These are phyloP conservation scores for Lagorchestes hirsutus DNA, from an alignment of 2,797 vertebrate genomes.

Conservation along the genomic window DNA sequence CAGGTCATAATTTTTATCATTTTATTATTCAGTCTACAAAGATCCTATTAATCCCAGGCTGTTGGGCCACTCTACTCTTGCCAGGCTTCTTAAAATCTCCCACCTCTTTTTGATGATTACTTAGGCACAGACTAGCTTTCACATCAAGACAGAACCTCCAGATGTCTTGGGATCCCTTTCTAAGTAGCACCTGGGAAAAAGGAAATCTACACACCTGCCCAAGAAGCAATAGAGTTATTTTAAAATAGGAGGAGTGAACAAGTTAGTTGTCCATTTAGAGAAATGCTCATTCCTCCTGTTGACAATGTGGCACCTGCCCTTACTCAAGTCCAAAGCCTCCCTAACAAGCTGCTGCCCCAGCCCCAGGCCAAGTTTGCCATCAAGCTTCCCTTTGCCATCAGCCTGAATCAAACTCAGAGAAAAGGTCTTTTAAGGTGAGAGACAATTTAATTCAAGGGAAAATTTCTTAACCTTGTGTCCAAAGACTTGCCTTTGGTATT, in stretches of 20 bases:
- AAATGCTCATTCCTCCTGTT: slow-evolving; percentile 57
- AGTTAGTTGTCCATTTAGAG: slow-evolving; percentile 47
- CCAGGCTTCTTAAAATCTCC: background rate
- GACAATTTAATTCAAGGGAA: slow-evolving; percentile 54
- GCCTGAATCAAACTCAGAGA: slow-evolving; percentile 31
- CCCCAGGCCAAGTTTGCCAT: slow-evolving; percentile 4
- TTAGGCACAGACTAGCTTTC: background rate
- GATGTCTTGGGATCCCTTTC: background rate
- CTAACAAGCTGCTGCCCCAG: background rate
- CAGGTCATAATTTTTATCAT: background rate
- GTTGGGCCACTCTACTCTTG: background rate
- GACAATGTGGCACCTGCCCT: slow-evolving; percentile 56
- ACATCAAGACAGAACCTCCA: background rate
- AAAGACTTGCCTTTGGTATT: slow-evolving; percentile 47
- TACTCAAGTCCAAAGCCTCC: slow-evolving; percentile 6
- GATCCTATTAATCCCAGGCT: background rate
- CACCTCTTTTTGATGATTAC: background rate
- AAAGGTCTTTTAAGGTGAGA: slow-evolving; percentile 45
- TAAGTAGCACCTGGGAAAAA: background rate
- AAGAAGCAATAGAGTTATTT: slow-evolving; percentile 58
- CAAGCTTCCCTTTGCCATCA: slow-evolving; percentile 24
- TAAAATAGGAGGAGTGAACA: slow-evolving; percentile 49
- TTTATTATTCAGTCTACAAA: background rate
- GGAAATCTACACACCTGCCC: background rate
- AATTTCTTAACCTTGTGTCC: slow-evolving; percentile 25